Evolutionary conservation across 1,140 invertebrate species (phyloP).

Genomic region (Danaus melanippus): DNA sequence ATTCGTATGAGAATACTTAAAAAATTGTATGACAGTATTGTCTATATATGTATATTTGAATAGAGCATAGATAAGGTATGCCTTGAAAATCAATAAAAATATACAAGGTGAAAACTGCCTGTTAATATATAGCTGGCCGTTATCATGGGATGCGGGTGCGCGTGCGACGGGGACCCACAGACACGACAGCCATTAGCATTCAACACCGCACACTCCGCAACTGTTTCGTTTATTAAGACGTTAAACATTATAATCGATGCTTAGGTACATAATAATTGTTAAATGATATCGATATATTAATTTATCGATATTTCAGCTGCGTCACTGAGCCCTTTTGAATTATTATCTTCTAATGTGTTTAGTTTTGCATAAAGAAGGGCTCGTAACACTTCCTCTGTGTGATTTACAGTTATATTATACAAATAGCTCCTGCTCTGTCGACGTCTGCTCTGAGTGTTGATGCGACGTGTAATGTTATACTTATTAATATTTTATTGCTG

Average conservation of each 20-base stretch:
- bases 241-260: background rate
- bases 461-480: slow-evolving; percentile 38
- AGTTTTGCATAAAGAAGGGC: slow-evolving; percentile 63
- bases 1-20: too few species aligned
- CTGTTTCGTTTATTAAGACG: slow-evolving; percentile 23
- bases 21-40: too few species aligned
- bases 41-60: too few species aligned
- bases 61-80: slow-evolving; percentile 4
- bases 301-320: slow-evolving; percentile 4
- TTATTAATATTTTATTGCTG: slow-evolving; percentile 20
- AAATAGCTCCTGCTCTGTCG: slow-evolving; percentile 42
- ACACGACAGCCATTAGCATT: slow-evolving; percentile 40
- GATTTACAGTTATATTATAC: slow-evolving; percentile 59
- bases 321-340: slow-evolving; percentile 1
- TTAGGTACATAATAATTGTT: background rate
- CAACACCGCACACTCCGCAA: slow-evolving; percentile 44
- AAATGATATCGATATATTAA: slow-evolving; percentile 7
- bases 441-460: slow-evolving; percentile 13
- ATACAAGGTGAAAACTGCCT: slow-evolving; percentile 58
- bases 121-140: slow-evolving; percentile 58
- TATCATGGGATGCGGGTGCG: slow-evolving; percentile 58
- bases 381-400: slow-evolving; percentile 30
- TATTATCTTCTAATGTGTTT: slow-evolving; percentile 29
- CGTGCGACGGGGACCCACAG: slow-evolving; percentile 28
- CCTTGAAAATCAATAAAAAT: slow-evolving; percentile 32